phyloP scores from a whole-genome alignment of 2,113 vertebrate species.

The Trogon melanurus region DNA sequence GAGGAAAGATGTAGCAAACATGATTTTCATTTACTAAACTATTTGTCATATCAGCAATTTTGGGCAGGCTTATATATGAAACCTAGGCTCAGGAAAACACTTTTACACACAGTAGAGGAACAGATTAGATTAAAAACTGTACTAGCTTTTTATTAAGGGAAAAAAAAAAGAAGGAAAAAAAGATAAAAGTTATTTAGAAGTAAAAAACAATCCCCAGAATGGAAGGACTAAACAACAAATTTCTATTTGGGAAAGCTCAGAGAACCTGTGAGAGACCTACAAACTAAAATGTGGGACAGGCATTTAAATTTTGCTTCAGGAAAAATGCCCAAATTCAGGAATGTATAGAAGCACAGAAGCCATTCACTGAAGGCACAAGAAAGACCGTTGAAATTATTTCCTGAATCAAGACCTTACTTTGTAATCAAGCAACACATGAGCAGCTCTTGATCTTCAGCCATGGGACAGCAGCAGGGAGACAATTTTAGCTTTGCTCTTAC shows the following conservation, averaged over 20 bases:
- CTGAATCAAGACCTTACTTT: not conserved
- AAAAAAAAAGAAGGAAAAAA: not conserved
- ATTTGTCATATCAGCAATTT: conserved; percentile 44
- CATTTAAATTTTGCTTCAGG: not conserved
- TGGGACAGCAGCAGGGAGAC: not conserved
- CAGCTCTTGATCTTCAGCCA: not conserved
- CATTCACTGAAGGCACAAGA: not conserved
- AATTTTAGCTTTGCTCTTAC: not conserved
- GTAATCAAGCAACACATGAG: not conserved
- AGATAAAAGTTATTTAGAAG: not conserved
- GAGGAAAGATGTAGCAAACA: conserved; percentile 59
- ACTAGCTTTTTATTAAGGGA: not conserved
- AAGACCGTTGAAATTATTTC: not conserved
- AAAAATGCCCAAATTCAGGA: not conserved
- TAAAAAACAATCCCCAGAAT: not conserved
- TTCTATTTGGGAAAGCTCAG: not conserved
- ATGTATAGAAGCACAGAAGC: not conserved
- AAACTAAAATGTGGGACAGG: not conserved
- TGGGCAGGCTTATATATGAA: not conserved
- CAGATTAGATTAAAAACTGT: not conserved
- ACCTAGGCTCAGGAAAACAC: not conserved
- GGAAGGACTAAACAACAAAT: not conserved
- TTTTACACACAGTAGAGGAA: not conserved
- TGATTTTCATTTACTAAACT: conserved; percentile 55
- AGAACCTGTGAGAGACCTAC: not conserved